phyloP scores from a whole-genome alignment of 2,113 vertebrate species.

The Rhinoptilus africanus region DNA sequence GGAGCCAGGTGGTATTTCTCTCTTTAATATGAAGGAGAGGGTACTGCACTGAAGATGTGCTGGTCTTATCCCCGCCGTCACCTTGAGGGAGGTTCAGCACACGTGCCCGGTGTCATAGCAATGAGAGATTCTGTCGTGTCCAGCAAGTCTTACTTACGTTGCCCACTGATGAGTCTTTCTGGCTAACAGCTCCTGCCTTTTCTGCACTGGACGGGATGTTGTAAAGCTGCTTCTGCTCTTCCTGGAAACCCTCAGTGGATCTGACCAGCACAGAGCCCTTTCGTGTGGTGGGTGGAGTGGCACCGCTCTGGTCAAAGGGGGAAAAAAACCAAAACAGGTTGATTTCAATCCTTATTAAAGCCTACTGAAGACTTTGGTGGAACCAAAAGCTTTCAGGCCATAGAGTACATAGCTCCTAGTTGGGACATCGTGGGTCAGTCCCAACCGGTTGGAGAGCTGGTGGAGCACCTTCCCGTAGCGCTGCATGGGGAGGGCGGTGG shows the following conservation, averaged over 20 bases:
- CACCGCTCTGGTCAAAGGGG: not conserved
- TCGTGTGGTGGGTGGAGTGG: not conserved
- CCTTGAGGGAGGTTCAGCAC: not conserved
- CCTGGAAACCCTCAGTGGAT: conserved; percentile 20
- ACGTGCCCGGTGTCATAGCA: rapidly evolving
- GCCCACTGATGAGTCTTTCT: not conserved
- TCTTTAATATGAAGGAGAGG: not conserved
- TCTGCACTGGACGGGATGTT: conserved; percentile 46
- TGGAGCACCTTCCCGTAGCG: not conserved
- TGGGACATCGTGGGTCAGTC: not conserved
- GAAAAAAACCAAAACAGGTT: not conserved
- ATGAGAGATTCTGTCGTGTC: not conserved
- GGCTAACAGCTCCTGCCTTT: not conserved
- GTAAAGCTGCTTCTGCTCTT: conserved; percentile 58
- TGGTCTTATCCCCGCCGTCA: rapidly evolving
- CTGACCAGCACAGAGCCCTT: not conserved
- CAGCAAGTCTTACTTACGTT: not conserved
- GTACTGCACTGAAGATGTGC: not conserved
- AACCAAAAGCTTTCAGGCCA: not conserved
- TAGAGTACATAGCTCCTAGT: rapidly evolving
- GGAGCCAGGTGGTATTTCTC: not conserved
- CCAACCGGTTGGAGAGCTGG: not conserved
- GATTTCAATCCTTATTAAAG: not conserved
- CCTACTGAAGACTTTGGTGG: not conserved
- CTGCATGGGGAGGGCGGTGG: not conserved